These are phyloP conservation scores for Pseudonaja textilis DNA, from an alignment of 2,113 vertebrate species.

Conservation along the genomic window DNA sequence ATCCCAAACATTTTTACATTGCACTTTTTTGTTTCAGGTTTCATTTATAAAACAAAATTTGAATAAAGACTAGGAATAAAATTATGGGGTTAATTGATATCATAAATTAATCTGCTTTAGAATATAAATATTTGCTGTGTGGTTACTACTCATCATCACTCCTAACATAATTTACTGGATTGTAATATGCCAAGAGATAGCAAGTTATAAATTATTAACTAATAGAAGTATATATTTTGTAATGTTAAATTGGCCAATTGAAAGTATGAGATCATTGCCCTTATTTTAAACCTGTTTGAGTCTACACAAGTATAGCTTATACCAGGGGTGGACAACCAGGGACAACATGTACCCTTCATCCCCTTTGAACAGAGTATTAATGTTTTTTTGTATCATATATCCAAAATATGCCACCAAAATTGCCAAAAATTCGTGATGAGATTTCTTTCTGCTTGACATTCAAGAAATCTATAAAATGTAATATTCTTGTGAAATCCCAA, in stretches of 20 bases:
- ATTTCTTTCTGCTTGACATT: background rate
- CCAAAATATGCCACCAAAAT: background rate
- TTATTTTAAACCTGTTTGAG: background rate
- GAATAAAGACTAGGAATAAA: background rate
- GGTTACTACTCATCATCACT: background rate
- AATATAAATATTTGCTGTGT: background rate
- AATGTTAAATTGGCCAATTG: background rate
- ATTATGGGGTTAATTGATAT: background rate
- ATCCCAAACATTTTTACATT: background rate
- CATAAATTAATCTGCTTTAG: background rate
- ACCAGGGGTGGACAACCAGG: background rate
- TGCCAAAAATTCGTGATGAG: background rate
- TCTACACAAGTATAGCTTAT: background rate
- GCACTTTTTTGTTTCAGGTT: background rate
- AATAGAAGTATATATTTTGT: background rate
- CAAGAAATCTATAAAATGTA: background rate
- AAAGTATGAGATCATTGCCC: background rate
- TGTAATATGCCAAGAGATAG: background rate
- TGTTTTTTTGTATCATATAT: background rate
- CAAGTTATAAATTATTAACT: background rate
- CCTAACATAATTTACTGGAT: background rate
- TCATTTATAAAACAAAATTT: background rate
- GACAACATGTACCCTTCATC: background rate
- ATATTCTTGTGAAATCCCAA: background rate
- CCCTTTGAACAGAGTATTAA: background rate